Percentiles rank a stretch among this genome's conserved stretches.
Conservation (phyloP, 2,113 vertebrate genomes). For the Pollachius pollachius region DNA sequence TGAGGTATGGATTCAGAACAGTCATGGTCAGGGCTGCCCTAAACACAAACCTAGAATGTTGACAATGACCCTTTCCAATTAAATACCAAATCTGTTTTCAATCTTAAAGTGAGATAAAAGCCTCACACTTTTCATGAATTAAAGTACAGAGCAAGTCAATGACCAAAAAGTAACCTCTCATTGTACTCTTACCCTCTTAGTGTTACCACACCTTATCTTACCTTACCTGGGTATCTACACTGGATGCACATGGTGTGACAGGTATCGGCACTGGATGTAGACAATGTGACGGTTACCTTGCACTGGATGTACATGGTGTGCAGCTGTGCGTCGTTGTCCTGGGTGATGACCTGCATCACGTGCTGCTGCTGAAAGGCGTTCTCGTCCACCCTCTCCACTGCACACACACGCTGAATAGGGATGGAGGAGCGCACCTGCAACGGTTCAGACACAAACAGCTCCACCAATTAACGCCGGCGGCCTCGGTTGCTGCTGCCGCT, state of each 20-base stretch:
- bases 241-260: no score
- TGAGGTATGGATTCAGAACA: no score
- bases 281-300: slow-evolving; percentile 72
- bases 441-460: slow-evolving; percentile 45
- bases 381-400: slow-evolving; percentile 86
- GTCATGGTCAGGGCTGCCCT: no score
- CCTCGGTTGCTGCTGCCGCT: slow-evolving; percentile 2
- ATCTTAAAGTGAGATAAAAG: no score
- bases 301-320: slow-evolving; percentile 89
- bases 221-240: no score
- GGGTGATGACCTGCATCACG: slow-evolving; percentile 87
- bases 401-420: slow-evolving; percentile 76
- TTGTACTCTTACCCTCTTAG: background rate
- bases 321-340: slow-evolving; percentile 69
- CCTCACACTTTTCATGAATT: no score
- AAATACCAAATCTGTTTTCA: no score
- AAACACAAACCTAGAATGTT: no score
- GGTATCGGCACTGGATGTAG: no score
- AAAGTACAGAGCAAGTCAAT: background rate
- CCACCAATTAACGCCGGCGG: slow-evolving; percentile 42
- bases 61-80: no score
- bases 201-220: no score
- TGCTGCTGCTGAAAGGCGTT: slow-evolving; percentile 89
- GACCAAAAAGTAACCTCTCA: background rate
- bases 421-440: slow-evolving; percentile 76